These are phyloP conservation scores for Ochropleura plecta DNA, from an alignment of 2,888 invertebrate genomes.

Conservation along the genomic window DNA sequence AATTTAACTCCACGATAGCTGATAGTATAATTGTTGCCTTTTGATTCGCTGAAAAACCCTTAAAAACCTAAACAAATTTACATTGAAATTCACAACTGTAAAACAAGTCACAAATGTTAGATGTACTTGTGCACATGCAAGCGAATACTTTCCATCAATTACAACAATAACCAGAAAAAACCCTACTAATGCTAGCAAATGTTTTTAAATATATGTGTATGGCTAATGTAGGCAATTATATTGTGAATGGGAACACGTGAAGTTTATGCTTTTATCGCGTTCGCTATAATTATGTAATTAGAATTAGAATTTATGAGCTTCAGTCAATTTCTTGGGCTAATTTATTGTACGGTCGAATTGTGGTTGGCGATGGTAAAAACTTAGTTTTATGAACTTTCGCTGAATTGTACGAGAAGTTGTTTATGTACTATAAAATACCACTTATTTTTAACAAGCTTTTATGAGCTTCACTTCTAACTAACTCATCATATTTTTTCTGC, in stretches of 20 bases:
- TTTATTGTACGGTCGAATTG: constrained; percentile 12
- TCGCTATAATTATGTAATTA: constrained; percentile 55
- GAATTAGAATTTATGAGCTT: constrained; percentile 39
- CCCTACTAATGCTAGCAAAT: constrained; percentile 41
- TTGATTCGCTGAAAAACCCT: constrained; percentile 37
- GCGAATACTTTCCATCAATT: constrained; percentile 75
- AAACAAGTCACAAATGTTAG: constrained; percentile 55
- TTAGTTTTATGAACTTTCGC: background rate
- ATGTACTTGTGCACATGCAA: constrained; percentile 71
- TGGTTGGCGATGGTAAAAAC: background rate
- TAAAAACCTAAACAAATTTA: constrained; percentile 25
- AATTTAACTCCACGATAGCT: background rate
- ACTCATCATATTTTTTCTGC: too few species aligned
- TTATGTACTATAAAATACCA: background rate
- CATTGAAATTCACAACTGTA: constrained; percentile 47
- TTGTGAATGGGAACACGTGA: constrained; percentile 52
- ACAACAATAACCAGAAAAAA: constrained; percentile 70
- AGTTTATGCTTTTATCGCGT: constrained; percentile 55
- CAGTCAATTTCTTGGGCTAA: constrained; percentile 27
- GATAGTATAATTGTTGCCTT: background rate
- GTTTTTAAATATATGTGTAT: constrained; percentile 58
- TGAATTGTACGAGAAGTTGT: background rate
- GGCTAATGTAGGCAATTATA: constrained; percentile 62
- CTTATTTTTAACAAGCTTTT: too few species aligned
- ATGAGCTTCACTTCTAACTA: background rate